Base-by-base conservation (phyloP, 2,113 vertebrate genomes). In the Lepisosteus oculatus region DNA sequence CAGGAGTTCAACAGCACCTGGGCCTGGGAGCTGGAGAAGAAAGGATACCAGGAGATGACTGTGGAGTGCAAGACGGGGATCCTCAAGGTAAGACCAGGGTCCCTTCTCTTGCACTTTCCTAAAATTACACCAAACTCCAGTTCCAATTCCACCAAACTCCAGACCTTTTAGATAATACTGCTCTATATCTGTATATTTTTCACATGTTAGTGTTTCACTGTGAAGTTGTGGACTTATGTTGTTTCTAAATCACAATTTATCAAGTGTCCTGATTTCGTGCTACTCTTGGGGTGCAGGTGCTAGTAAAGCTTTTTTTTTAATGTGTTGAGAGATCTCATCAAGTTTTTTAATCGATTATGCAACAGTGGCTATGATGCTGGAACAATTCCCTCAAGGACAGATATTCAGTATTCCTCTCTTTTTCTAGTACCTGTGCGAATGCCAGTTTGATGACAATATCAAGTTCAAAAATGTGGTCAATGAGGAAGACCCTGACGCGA, bases 21-120 rank as follows among this genome's bases (percentile, higher is more conserved):
- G 97, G 96, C 97, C 0, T 99, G 96, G 97, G 97, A 99, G 84
- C 93, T 99, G 92, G 97, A 99, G 77, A 96, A 97, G 85, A 98
- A 97, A 80, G 96, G 97, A 65, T 99, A 99, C 83, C 87, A 92
- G 74, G 95, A 97, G 81, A 96, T 97, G 94, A 94, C 94, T 54
- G 90, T 95, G 73, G 96, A 98, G 84, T 97, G 93, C 92, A 99
- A 99, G 84, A 88, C 97, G 67, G 94, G 93, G 69, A 94, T 99
- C 79, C 89, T 99, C 69, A 99, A 99, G 92, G 97, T 98, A 94
- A 13, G 70, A 64, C 13, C 56, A 42, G 1, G 47, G 8, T 5
- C 47, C 47, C 17, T 51, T 51, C 8, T 6, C 47, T 9, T 51
- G 8, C 47, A 51, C 8, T 51, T 51, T 9, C 8, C 47, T 51